Conservation (phyloP, 2,113 vertebrate genomes). For the Caranx melampygus region DNA sequence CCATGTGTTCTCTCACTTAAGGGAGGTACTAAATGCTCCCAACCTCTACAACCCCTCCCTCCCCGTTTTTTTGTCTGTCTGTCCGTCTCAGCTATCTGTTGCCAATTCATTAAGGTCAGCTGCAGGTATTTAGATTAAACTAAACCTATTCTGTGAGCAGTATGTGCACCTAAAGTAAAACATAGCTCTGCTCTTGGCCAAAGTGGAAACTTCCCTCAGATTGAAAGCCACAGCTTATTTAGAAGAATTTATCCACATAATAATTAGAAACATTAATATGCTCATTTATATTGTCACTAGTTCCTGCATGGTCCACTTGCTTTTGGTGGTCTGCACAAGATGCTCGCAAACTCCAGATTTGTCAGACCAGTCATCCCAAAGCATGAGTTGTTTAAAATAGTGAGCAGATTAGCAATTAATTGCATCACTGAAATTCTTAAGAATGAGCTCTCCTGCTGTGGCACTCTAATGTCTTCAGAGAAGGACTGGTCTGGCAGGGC, state of each 20-base stretch:
- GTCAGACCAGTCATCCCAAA: conserved; percentile 39
- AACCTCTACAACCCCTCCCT: neutral
- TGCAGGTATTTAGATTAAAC: conserved; percentile 11
- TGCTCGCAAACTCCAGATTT: conserved; percentile 52
- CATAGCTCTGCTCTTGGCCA: neutral
- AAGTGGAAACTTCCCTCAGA: conserved; percentile 1
- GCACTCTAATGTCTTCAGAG: conserved; percentile 64
- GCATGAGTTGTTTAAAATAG: conserved; percentile 57
- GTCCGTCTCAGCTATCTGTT: conserved; percentile 37
- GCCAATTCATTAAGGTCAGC: conserved; percentile 18
- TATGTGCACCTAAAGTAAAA: neutral
- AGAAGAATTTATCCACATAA: neutral
- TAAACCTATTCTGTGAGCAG: neutral
- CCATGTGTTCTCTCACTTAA: conserved; percentile 68
- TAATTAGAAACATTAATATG: conserved; percentile 5
- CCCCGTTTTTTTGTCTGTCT: neutral
- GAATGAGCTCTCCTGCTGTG: conserved; percentile 65
- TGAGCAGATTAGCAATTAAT: conserved; percentile 78
- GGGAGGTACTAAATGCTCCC: conserved; percentile 26
- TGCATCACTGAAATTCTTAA: conserved; percentile 61
- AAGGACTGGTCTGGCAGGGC: conserved; percentile 48
- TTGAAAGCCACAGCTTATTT: conserved; percentile 5
- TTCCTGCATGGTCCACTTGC: conserved; percentile 18
- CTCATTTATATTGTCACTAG: conserved; percentile 15
- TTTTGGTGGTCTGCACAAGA: conserved; percentile 37